Evolutionary conservation across 1,140 invertebrate species (phyloP).

Genomic region (Pantala flavescens): DNA sequence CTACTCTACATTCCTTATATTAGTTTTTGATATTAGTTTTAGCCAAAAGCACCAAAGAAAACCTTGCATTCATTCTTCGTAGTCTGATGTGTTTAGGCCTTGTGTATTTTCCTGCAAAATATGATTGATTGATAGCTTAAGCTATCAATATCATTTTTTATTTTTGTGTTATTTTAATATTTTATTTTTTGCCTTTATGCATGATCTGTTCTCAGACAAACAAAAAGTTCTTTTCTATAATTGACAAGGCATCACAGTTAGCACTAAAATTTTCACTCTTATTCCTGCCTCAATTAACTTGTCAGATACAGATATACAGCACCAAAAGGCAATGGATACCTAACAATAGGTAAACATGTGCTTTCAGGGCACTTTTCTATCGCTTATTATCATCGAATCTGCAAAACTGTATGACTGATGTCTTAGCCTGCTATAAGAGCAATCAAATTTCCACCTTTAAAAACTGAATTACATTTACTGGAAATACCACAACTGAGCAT

Average conservation of each 20-base stretch:
- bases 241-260: constrained; percentile 9
- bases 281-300: neutral
- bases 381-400: neutral
- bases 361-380: neutral
- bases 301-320: neutral
- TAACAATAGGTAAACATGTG: neutral
- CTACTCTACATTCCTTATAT: neutral
- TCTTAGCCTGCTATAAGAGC: neutral
- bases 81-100: neutral
- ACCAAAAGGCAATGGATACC: constrained; percentile 4
- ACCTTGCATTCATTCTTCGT: neutral
- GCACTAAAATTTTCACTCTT: neutral
- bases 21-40: neutral
- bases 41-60: neutral
- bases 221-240: neutral
- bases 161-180: neutral
- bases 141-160: neutral
- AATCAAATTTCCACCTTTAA: neutral
- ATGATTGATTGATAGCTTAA: neutral
- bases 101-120: constrained; percentile 8
- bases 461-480: neutral
- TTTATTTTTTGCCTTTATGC: neutral
- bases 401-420: neutral
- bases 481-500: neutral
- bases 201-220: neutral